Percentiles rank a stretch among this genome's conserved stretches.
Evolutionary conservation across 2,113 vertebrate genomes (phyloP).

Genomic region (Eira barbara): DNA sequence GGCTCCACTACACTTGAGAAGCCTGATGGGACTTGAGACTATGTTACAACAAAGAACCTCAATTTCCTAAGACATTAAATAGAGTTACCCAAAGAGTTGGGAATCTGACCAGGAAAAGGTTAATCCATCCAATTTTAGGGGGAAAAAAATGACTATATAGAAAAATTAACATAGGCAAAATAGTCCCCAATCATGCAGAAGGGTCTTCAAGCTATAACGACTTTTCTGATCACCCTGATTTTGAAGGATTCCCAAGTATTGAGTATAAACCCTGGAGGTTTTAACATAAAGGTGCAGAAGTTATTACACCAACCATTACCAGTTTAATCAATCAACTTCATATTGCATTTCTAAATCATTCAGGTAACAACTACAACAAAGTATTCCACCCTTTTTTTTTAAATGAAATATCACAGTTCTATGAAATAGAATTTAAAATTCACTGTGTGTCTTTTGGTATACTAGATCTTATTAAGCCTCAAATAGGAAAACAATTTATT

Average conservation of each 20-base stretch:
- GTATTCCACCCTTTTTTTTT: not conserved
- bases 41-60: not conserved
- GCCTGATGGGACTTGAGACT: not conserved
- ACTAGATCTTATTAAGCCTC: not conserved
- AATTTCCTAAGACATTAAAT: not conserved
- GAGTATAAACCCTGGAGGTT: not conserved
- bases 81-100: not conserved
- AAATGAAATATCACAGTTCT: not conserved
- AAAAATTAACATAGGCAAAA: conserved; percentile 5
- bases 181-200: not conserved
- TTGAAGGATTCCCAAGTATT: not conserved
- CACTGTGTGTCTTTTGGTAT: not conserved
- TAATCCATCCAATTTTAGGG: not conserved
- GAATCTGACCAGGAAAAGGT: not conserved
- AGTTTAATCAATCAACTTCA: not conserved
- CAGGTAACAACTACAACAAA: not conserved
- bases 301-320: not conserved
- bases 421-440: not conserved
- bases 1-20: not conserved
- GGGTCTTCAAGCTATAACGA: not conserved
- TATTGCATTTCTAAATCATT: not conserved
- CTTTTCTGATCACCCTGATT: not conserved
- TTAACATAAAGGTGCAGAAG: not conserved
- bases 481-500: not conserved
- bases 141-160: not conserved